Evolutionary conservation across 2,797 vertebrate genomes (phyloP).

Genomic region (Chloroceryle inda): DNA sequence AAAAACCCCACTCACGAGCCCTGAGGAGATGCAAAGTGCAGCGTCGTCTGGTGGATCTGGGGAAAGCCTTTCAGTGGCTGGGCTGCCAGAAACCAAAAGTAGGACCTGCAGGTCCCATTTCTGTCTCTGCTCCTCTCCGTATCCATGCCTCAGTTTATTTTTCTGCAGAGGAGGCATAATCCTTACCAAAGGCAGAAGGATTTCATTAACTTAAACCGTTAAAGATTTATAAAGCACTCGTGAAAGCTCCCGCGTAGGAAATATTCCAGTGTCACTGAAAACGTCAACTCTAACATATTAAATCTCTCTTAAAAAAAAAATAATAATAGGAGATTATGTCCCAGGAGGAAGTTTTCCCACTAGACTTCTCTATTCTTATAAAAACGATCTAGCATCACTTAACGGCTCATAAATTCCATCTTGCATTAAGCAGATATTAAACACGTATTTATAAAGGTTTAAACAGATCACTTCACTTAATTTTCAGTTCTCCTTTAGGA

Average conservation of each 20-base stretch:
- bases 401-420: conserved; percentile 76
- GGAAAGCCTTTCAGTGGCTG: neutral
- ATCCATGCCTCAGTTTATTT: neutral
- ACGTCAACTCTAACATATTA: conserved; percentile 53
- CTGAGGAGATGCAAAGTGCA: fast-evolving
- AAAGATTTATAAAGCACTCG: conserved; percentile 42
- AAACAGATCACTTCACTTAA: conserved; percentile 71
- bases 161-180: neutral
- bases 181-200: neutral
- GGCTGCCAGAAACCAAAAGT: fast-evolving
- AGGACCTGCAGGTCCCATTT: fast-evolving
- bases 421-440: conserved; percentile 75
- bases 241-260: conserved; percentile 21
- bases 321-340: conserved; percentile 76
- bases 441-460: conserved; percentile 75
- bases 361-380: conserved; percentile 76
- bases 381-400: conserved; percentile 63
- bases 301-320: conserved; percentile 71
- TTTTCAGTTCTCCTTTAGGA: conserved; percentile 58
- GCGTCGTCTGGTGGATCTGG: fast-evolving
- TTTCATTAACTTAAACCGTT: conserved; percentile 11
- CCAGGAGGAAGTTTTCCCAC: conserved; percentile 77
- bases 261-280: conserved; percentile 48
- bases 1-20: fast-evolving
- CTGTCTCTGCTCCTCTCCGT: neutral